phyloP scores from a whole-genome alignment of 2,113 vertebrate species.

The Poeciliopsis occidentalis region DNA sequence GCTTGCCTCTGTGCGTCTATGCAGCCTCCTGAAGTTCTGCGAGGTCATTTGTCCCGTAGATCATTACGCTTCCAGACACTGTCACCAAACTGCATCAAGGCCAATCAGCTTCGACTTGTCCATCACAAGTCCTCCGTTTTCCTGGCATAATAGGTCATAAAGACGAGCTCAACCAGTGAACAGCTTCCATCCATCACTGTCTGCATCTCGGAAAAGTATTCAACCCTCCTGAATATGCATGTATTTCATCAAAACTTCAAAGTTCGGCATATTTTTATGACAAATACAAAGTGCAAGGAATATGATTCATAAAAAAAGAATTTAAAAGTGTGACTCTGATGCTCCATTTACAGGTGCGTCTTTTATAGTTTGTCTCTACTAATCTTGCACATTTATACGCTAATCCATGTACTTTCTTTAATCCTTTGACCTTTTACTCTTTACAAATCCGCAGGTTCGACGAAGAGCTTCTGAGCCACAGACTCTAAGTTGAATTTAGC shows the following conservation, averaged over 20 bases:
- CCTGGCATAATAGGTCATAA: neutral
- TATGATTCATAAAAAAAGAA: neutral
- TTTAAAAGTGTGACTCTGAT: neutral
- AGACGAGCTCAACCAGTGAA: too few relatives aligned
- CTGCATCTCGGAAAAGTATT: neutral
- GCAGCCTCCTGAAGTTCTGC: constrained; percentile 45
- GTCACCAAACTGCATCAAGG: constrained; percentile 40
- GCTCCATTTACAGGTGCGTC: neutral
- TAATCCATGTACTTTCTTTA: neutral
- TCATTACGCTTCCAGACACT: constrained; percentile 47
- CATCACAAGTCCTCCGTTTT: constrained; percentile 12
- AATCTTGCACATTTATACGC: neutral
- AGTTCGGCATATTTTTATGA: neutral
- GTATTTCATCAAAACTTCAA: neutral
- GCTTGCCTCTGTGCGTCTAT: constrained; percentile 42
- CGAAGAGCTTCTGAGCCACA: neutral
- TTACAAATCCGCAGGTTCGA: neutral
- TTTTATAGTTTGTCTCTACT: neutral
- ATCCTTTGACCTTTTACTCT: neutral
- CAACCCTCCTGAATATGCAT: neutral
- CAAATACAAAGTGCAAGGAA: neutral
- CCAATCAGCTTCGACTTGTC: constrained; percentile 28
- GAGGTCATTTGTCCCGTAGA: constrained; percentile 42
- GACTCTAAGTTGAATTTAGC: neutral
- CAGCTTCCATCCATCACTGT: too few relatives aligned